Conservation (phyloP, 92 coral and sea anemone genomes). For the Paramuricea clavata region DNA sequence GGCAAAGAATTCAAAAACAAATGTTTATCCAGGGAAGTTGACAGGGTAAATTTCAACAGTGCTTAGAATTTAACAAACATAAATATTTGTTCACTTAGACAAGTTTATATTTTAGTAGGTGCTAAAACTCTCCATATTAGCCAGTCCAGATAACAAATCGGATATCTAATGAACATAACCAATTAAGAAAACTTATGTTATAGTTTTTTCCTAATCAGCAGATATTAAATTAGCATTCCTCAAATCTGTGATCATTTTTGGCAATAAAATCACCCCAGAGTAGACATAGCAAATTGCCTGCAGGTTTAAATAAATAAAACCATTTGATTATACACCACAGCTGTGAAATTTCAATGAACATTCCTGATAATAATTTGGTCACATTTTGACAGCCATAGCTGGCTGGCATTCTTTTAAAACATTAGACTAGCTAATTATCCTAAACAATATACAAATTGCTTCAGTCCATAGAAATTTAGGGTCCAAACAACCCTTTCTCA, state of each 20-base stretch:
- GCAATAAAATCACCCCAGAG: neutral
- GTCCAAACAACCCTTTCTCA: neutral
- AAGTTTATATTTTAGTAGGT: slow-evolving; percentile 27
- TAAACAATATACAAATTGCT: slow-evolving; percentile 13
- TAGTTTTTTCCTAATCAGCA: neutral
- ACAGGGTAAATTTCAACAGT: slow-evolving; percentile 15
- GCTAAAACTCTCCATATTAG: neutral
- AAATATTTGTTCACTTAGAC: slow-evolving; percentile 22
- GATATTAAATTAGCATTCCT: neutral
- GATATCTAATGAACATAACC: neutral
- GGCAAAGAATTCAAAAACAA: neutral
- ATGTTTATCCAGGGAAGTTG: neutral
- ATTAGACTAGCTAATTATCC: neutral
- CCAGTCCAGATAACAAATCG: neutral
- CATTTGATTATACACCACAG: slow-evolving; percentile 4
- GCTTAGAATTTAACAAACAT: slow-evolving; percentile 14
- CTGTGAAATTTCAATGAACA: neutral
- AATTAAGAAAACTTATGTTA: neutral
- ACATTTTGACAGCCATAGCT: neutral
- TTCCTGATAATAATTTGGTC: neutral
- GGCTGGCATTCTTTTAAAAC: slow-evolving; percentile 14
- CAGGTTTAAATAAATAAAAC: neutral
- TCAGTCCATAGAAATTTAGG: neutral
- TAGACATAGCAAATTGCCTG: neutral
- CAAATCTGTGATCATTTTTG: neutral